phyloP scores from a whole-genome alignment of 1,140 invertebrate genomes.

The Leptonema lineaticorne region DNA sequence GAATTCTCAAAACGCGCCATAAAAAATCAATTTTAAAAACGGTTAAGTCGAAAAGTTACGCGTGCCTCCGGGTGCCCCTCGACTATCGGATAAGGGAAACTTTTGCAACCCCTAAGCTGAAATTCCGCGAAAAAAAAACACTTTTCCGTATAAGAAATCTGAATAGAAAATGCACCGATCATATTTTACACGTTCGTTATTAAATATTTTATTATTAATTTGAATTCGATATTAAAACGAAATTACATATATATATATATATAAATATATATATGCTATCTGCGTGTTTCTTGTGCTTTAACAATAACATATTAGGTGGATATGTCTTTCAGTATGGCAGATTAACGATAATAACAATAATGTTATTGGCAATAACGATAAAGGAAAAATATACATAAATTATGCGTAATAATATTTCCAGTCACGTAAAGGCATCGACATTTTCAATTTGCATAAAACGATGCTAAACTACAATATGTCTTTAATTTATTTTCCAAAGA shows the following conservation, averaged over 20 bases:
- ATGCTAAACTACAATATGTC: not conserved
- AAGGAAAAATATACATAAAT: not conserved
- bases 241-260: no score
- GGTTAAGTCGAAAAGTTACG: slow-evolving; percentile 42
- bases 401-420: slow-evolving; percentile 2
- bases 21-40: slow-evolving; percentile 43
- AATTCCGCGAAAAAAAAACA: slow-evolving; percentile 26
- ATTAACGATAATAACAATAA: not conserved
- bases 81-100: slow-evolving; percentile 23
- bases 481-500: not conserved
- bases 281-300: no score
- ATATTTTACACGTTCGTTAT: not conserved
- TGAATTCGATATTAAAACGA: no score
- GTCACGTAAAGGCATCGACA: slow-evolving; percentile 14
- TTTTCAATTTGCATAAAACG: slow-evolving; percentile 12
- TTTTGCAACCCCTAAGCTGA: slow-evolving; percentile 19
- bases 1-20: slow-evolving; percentile 40
- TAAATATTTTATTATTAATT: no score
- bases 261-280: no score
- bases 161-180: not conserved
- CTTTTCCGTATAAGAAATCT: slow-evolving; percentile 13
- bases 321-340: no score
- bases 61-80: slow-evolving; percentile 18
- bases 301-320: no score
- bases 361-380: not conserved